Base-by-base conservation (phyloP, 2,888 invertebrate species). In the Chorisops tibialis region DNA sequence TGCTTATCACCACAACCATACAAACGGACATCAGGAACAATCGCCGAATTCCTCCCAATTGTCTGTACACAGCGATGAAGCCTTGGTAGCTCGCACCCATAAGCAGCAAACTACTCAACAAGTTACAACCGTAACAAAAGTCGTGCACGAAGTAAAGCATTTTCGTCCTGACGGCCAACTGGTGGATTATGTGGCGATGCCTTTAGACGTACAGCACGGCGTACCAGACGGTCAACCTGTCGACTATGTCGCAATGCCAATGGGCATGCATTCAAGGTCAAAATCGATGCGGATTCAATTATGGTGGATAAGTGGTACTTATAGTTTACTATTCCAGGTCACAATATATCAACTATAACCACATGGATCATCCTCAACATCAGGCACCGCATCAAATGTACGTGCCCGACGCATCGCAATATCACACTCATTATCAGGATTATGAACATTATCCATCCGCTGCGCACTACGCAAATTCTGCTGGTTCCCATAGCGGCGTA, bases 81-180 rank as follows among this genome's bases (percentile, higher is more conserved):
- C 82, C 54, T 76, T 83, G 69, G 79, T 82, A 66, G 83, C 85
- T 69, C 81, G 86, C 66, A 83, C 84, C 63, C 85, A 85, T 72
- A 86, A 86, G 72, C 85, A 86, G 73, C 86, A 86, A 72, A 85
- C 84, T 61, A 85, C 85, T 50, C 86, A 87, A 74, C 79, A 87
- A 83, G 86, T 87, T 71, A 87, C 87, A 63, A 86, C 86, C 35
- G 85, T 87, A 65, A 87, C 86, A 61, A 87, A 87, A 77, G 85
- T 87, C 49, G 85, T 86, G 47, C 81, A 85, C 65, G 86, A 86
- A 74, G 84, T 85, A 51, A 80, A 80, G 67, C 83, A 83, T 68
- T 79, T 84, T 71, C 82, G 82, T 63, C 79, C 80, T 61, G 81
- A 80, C 78, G 80, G 70, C 63, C 80, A 79, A 65, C 76, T 79